Evolutionary conservation across 2,797 vertebrate species (phyloP).

Genomic region (Sphenodon punctatus): DNA sequence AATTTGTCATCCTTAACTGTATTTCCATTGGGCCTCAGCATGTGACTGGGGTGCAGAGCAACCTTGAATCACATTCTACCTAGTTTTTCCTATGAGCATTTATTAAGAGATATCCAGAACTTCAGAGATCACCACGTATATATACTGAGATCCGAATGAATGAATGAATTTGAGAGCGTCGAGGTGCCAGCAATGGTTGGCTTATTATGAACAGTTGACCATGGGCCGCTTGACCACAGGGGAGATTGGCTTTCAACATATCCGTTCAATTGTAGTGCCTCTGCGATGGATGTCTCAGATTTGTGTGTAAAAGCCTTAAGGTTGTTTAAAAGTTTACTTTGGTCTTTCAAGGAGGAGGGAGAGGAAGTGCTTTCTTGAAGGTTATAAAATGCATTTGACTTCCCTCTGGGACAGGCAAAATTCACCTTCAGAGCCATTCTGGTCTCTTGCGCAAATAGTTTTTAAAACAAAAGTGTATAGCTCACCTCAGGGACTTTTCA

Average conservation of each 20-base stretch:
- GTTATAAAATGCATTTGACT: not conserved
- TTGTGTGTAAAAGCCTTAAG: not conserved
- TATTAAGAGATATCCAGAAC: no score
- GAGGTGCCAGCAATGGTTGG: not conserved
- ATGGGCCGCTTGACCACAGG: not conserved
- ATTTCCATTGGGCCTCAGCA: no score
- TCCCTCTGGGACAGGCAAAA: not conserved
- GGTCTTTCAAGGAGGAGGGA: not conserved
- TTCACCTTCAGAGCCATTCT: not conserved
- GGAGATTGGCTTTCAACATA: not conserved
- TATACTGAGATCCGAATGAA: no score
- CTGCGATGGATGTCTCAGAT: not conserved
- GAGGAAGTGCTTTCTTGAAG: not conserved
- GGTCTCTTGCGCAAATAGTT: not conserved
- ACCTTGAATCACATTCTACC: no score
- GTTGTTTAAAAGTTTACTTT: not conserved
- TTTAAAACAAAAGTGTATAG: not conserved
- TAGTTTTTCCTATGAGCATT: no score
- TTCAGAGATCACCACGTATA: no score
- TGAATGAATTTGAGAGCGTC: not conserved
- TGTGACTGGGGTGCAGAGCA: no score
- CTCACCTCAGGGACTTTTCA: not conserved
- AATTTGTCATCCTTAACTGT: no score
- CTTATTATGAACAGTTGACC: not conserved
- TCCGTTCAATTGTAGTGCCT: not conserved